These are phyloP conservation scores for Hydrophis major DNA, from an alignment of 2,797 vertebrate species.

Conservation along the genomic window DNA sequence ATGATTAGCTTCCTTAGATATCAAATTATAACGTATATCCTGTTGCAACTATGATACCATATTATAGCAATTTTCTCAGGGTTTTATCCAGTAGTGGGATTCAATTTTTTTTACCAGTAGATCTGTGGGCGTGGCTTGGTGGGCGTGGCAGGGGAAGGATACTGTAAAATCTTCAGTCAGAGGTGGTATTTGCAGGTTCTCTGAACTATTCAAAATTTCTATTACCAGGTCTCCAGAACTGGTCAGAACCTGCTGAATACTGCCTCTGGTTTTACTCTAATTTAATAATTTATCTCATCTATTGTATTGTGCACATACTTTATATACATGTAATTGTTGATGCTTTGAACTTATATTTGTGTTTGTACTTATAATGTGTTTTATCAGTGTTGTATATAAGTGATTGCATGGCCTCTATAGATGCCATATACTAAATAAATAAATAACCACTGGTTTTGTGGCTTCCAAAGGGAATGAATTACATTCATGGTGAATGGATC, in stretches of 20 bases:
- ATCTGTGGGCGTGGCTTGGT: no score
- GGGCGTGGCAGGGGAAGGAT: no score
- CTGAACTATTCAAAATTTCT: no score
- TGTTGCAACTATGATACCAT: background rate
- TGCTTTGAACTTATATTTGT: background rate
- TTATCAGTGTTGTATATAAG: background rate
- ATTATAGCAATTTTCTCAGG: background rate
- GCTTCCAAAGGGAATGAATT: background rate
- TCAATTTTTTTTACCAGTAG: no score
- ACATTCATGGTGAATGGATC: background rate
- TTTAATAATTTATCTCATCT: background rate
- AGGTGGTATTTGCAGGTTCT: no score
- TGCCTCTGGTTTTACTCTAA: background rate
- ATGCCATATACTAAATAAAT: background rate
- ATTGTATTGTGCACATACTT: background rate
- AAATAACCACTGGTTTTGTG: background rate
- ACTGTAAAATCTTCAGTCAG: no score
- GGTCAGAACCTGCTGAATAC: no score
- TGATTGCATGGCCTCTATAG: background rate
- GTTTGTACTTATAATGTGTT: background rate
- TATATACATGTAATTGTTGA: background rate
- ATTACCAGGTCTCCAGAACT: no score
- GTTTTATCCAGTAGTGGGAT: background rate
- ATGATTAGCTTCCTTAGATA: background rate
- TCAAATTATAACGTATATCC: background rate